Conservation (phyloP, 2,797 vertebrate species). For the Syncerus caffer region DNA sequence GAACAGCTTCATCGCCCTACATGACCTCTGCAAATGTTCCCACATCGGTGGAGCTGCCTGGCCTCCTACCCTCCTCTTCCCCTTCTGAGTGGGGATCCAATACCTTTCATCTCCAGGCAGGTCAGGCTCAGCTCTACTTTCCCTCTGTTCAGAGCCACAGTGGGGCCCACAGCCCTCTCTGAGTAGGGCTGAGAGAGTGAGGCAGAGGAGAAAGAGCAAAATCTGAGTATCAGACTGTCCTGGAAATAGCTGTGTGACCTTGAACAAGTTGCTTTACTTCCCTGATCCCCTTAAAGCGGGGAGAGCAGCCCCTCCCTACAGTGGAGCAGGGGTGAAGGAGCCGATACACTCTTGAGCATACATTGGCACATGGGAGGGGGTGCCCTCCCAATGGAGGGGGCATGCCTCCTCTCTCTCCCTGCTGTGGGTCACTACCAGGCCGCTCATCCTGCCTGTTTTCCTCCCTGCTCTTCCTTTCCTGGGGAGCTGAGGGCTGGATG, state of each 20-base stretch:
- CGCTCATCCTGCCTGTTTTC: neutral
- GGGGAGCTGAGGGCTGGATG: neutral
- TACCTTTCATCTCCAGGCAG: neutral
- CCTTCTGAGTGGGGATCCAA: neutral
- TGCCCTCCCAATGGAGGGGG: neutral
- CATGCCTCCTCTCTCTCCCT: neutral
- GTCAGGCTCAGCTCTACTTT: neutral
- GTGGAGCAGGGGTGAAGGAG: neutral
- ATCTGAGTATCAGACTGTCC: neutral
- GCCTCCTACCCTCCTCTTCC: neutral
- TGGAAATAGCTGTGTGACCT: neutral
- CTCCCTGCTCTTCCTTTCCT: neutral
- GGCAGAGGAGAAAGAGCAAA: neutral
- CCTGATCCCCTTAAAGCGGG: neutral
- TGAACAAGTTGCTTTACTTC: neutral
- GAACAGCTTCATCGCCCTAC: neutral
- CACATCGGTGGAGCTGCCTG: neutral
- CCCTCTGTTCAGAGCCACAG: neutral
- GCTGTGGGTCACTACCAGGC: neutral
- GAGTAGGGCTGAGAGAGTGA: neutral
- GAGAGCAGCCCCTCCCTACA: neutral
- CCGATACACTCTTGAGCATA: accelerated
- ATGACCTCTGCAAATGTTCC: neutral
- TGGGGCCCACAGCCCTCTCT: neutral
- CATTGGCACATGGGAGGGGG: neutral